These are phyloP conservation scores for Clusia tigrina DNA, from an alignment of 2,888 invertebrate species.

Conservation along the genomic window DNA sequence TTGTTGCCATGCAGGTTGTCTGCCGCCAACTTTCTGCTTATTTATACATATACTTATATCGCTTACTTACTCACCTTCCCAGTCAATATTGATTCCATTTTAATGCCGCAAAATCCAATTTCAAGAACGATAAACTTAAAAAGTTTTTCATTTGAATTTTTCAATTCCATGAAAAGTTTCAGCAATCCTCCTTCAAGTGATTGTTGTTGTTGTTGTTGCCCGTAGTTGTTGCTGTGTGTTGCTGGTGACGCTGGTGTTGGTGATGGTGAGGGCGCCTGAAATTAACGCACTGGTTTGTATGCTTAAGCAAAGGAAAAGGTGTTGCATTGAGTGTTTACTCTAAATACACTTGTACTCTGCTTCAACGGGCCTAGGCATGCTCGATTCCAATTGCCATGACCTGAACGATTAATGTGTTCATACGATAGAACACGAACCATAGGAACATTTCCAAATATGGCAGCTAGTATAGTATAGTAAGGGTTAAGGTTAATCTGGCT, in stretches of 20 bases:
- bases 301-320: neutral
- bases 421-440: too few relatives aligned
- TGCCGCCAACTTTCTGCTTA: neutral
- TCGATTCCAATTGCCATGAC: too few relatives aligned
- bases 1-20: neutral
- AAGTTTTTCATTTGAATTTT: slow-evolving; percentile 5
- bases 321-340: too few relatives aligned
- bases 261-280: neutral
- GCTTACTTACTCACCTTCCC: neutral
- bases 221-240: neutral
- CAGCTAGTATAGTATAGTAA: too few relatives aligned
- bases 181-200: neutral
- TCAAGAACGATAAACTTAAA: neutral
- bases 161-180: neutral
- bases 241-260: neutral
- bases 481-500: too few relatives aligned
- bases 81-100: neutral
- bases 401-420: too few relatives aligned
- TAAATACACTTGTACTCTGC: too few relatives aligned
- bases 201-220: neutral
- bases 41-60: neutral
- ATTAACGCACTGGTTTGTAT: neutral
- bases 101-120: slow-evolving; percentile 4
- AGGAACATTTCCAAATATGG: too few relatives aligned
- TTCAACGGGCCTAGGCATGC: too few relatives aligned